Conservation (phyloP, 35 echinoderm and acorn worm species). For the Ptychodera flava region DNA sequence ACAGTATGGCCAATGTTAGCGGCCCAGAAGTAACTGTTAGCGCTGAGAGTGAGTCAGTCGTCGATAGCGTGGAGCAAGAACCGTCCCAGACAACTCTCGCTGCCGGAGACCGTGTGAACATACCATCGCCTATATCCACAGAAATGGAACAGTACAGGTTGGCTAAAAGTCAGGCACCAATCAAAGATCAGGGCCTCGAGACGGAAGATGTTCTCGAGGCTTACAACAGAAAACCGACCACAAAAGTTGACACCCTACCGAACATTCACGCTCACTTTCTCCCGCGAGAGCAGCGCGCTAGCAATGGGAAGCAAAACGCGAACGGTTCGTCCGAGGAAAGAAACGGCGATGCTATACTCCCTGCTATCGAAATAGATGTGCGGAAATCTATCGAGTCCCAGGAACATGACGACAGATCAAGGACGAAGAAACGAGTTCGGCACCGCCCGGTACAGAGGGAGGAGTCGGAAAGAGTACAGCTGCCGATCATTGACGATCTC, state of each 20-base stretch:
- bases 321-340: too few species aligned
- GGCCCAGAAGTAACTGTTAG: too few species aligned
- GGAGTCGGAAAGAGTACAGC: not conserved
- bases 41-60: too few species aligned
- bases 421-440: not conserved
- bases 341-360: not conserved
- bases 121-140: not conserved
- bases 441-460: not conserved
- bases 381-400: not conserved
- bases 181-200: not conserved
- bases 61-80: too few species aligned
- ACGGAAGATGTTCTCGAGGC: not conserved
- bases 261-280: not conserved
- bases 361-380: not conserved
- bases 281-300: not conserved
- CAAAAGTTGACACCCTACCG: not conserved
- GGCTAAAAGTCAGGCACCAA: not conserved
- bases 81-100: too few species aligned
- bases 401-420: too few species aligned
- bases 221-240: not conserved
- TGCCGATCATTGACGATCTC: not conserved
- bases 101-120: not conserved
- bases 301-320: not conserved
- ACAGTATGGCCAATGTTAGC: too few species aligned
- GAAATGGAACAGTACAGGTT: not conserved